Conservation (phyloP, 2,797 vertebrate species). For the Pantherophis alleghaniensis region DNA sequence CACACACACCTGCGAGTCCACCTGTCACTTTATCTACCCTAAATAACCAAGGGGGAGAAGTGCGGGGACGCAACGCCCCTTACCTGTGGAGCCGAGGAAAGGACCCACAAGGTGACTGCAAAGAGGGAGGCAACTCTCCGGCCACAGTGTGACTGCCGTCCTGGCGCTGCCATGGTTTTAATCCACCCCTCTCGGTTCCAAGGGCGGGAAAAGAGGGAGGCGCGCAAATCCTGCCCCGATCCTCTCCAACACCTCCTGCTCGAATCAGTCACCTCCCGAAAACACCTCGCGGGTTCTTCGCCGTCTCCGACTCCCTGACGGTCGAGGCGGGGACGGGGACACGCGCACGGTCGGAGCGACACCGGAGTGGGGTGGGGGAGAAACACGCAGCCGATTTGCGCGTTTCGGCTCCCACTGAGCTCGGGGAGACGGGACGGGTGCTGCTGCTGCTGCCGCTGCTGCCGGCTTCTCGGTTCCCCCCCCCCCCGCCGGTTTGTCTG, state of each 20-base stretch:
- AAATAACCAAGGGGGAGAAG: background rate
- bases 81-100: slow-evolving; percentile 58
- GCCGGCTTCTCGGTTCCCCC: slow-evolving; percentile 25
- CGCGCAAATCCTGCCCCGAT: background rate
- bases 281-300: background rate
- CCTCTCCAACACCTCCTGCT: background rate
- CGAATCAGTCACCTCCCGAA: background rate
- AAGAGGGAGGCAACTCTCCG: slow-evolving; percentile 35
- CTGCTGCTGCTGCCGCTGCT: background rate
- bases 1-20: background rate
- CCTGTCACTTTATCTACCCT: background rate
- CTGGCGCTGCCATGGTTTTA: slow-evolving; percentile 34
- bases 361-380: slow-evolving; percentile 9
- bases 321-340: background rate
- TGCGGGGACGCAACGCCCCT: background rate
- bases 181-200: background rate
- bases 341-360: slow-evolving; percentile 37
- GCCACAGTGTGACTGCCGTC: background rate
- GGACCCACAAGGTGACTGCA: slow-evolving; percentile 48
- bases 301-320: background rate
- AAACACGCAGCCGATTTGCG: slow-evolving; percentile 33
- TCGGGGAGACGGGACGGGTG: slow-evolving; percentile 27
- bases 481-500: slow-evolving; percentile 47
- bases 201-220: slow-evolving; percentile 12
- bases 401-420: slow-evolving; percentile 43